phyloP scores from a whole-genome alignment of 2,888 invertebrate genomes.

The Synergus japonicus region DNA sequence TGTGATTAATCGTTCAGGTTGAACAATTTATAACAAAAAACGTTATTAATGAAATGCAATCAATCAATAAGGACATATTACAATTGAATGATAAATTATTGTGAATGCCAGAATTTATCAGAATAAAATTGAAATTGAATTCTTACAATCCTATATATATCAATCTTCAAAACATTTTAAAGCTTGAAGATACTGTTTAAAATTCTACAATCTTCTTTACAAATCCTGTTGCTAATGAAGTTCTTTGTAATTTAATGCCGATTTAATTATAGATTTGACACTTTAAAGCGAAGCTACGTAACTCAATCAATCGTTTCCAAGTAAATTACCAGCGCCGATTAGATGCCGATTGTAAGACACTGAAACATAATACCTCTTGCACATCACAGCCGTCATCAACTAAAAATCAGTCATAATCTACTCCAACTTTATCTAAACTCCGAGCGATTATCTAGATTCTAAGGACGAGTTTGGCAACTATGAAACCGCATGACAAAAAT shows the following conservation, averaged over 20 bases:
- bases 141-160: no score
- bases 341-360: neutral
- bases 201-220: neutral
- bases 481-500: neutral
- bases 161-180: no score
- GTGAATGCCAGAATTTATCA: neutral
- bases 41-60: neutral
- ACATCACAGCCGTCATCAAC: neutral
- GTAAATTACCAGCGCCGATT: neutral
- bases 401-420: neutral
- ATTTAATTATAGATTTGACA: neutral
- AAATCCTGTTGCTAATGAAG: neutral
- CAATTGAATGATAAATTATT: neutral
- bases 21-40: conserved; percentile 1
- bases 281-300: neutral
- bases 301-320: neutral
- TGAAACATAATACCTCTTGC: neutral
- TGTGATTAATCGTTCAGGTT: conserved; percentile 12
- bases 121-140: neutral
- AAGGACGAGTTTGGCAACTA: neutral
- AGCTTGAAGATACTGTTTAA: neutral
- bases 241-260: no score
- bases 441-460: neutral
- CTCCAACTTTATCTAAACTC: neutral
- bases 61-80: neutral